A percentile compares a stretch with the other conserved stretches of the same genome.
Conservation (phyloP, 2,113 vertebrate genomes). For the Geothlypis trichas region DNA sequence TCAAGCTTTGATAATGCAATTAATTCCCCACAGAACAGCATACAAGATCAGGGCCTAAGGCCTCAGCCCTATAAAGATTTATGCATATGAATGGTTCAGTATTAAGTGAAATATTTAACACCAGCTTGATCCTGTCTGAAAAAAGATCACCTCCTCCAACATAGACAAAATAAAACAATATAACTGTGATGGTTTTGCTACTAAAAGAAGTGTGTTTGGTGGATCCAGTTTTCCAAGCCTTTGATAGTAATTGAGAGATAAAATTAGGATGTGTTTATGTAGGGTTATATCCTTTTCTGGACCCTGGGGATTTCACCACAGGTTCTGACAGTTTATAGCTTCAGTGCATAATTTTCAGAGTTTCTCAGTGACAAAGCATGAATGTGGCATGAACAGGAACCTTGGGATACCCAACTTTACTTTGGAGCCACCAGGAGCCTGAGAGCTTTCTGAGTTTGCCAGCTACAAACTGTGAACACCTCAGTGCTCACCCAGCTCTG, state of each 20-base stretch:
- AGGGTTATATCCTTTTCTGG: not conserved
- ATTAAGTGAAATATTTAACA: not conserved
- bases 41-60: not conserved
- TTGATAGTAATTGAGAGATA: not conserved
- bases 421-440: not conserved
- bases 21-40: not conserved
- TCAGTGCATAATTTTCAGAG: not conserved
- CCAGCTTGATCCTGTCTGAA: not conserved
- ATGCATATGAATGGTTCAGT: not conserved
- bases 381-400: not conserved
- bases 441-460: not conserved
- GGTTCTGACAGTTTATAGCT: not conserved
- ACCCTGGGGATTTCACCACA: not conserved
- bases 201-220: not conserved
- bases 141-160: not conserved
- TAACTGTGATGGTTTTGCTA: not conserved
- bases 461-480: not conserved
- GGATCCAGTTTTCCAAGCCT: not conserved
- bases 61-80: not conserved
- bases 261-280: not conserved
- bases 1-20: not conserved
- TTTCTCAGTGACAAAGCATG: not conserved
- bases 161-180: not conserved
- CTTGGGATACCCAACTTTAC: not conserved
- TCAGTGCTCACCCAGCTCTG: not conserved